phyloP scores from a whole-genome alignment of 2,797 vertebrate species.

The Pseudomugil tenellus region DNA sequence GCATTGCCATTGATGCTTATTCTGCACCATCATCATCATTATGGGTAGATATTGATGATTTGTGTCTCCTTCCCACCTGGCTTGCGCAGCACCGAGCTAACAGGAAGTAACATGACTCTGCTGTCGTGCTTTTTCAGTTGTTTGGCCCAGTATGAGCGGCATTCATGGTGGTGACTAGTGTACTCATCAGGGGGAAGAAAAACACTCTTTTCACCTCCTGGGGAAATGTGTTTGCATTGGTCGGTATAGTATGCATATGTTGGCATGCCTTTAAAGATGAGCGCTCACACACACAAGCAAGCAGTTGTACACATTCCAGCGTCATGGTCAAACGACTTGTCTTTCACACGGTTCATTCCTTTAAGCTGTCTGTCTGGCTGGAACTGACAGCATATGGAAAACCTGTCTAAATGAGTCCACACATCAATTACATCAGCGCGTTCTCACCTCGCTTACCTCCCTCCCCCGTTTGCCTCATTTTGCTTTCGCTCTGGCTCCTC shows the following conservation, averaged over 20 bases:
- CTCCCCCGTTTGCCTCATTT: constrained; percentile 10
- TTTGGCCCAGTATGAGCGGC: constrained; percentile 54
- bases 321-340: constrained; percentile 76
- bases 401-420: constrained; percentile 78
- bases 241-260: constrained; percentile 61
- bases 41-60: constrained; percentile 3
- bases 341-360: constrained; percentile 75
- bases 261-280: constrained; percentile 77
- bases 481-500: constrained; percentile 28
- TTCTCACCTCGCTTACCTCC: constrained; percentile 56
- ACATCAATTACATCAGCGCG: constrained; percentile 77
- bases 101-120: constrained; percentile 21
- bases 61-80: neutral
- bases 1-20: neutral
- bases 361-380: constrained; percentile 80
- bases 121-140: constrained; percentile 59
- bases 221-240: constrained; percentile 71
- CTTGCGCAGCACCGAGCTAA: neutral
- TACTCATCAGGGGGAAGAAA: constrained; percentile 48
- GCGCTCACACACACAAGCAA: constrained; percentile 32
- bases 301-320: constrained; percentile 66
- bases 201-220: constrained; percentile 40
- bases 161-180: constrained; percentile 51
- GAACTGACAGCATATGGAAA: constrained; percentile 83
- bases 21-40: neutral